Percentiles rank a stretch among this genome's conserved stretches.
phyloP scores from a whole-genome alignment of 2,113 vertebrate genomes.

The Archocentrus centrarchus region DNA sequence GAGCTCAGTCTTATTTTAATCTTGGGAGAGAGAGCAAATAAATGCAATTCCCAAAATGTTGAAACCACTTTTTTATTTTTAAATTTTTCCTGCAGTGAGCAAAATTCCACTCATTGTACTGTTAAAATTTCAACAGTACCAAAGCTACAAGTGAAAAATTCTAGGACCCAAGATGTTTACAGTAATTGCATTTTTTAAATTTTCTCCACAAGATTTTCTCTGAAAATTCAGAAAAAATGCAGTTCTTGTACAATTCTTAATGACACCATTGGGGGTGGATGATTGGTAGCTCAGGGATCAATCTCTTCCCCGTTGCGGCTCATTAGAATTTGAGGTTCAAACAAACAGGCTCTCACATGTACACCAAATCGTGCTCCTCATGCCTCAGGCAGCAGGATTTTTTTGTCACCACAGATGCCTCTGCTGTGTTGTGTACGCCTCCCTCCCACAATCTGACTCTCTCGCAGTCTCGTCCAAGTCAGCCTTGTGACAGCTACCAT shows the following conservation, averaged over 20 bases:
- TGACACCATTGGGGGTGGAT: conserved; percentile 9
- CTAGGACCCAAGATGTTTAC: too few species aligned
- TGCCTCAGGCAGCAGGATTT: conserved; percentile 48
- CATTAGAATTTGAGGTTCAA: conserved; percentile 50
- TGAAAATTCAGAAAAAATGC: neutral
- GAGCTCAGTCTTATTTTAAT: neutral
- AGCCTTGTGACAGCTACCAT: conserved; percentile 56
- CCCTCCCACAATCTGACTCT: conserved; percentile 9
- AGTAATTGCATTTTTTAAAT: too few species aligned
- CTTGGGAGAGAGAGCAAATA: neutral
- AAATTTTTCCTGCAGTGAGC: too few species aligned
- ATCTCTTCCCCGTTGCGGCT: conserved; percentile 46
- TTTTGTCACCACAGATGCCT: conserved; percentile 52
- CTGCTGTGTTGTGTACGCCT: neutral
- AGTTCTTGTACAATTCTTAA: conserved; percentile 28
- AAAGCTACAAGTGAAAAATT: too few species aligned
- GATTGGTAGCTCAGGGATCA: conserved; percentile 30
- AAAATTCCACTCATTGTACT: too few species aligned
- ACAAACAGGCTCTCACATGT: conserved; percentile 27
- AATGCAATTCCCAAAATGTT: neutral
- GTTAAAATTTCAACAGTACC: too few species aligned
- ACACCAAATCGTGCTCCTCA: neutral
- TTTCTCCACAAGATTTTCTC: too few species aligned
- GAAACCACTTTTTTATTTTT: neutral
- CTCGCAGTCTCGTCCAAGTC: conserved; percentile 20